Percentiles rank a stretch among this genome's conserved stretches.
phyloP scores from a whole-genome alignment of 2,113 vertebrate genomes.

The Onychorhynchus coronatus region DNA sequence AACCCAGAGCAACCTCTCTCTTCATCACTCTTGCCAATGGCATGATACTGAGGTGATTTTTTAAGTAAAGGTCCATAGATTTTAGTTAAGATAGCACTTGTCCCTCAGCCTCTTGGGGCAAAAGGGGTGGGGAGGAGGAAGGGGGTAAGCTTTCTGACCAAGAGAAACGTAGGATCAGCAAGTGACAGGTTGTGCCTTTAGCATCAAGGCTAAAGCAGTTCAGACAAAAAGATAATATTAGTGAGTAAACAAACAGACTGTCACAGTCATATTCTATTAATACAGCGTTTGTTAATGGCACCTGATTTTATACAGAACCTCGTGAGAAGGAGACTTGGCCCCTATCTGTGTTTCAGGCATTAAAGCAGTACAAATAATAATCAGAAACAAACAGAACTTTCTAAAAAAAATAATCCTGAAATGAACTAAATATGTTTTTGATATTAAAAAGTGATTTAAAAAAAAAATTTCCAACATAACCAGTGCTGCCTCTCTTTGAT shows the following conservation, averaged over 20 bases:
- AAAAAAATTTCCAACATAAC: not conserved
- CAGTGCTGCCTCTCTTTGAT: conserved; percentile 46
- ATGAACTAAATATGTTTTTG: not conserved
- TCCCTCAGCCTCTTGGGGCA: not conserved
- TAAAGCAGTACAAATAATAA: not conserved
- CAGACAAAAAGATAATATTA: not conserved
- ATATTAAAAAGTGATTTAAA: conserved; percentile 4
- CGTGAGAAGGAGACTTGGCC: not conserved
- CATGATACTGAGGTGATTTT: not conserved
- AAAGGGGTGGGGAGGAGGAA: too few relatives aligned
- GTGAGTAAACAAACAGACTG: not conserved
- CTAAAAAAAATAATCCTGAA: not conserved
- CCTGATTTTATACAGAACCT: not conserved
- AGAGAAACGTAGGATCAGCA: not conserved
- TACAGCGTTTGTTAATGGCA: not conserved
- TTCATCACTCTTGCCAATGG: not conserved
- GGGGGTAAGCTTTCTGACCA: not conserved
- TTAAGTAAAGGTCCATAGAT: not conserved
- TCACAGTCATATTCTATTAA: not conserved
- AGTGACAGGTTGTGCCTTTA: not conserved
- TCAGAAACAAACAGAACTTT: not conserved
- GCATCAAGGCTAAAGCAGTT: not conserved
- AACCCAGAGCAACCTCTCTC: not conserved
- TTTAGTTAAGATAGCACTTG: not conserved
- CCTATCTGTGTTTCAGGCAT: not conserved